A percentile compares a stretch with the other conserved stretches of the same genome.
Evolutionary conservation across 2,888 invertebrate genomes (phyloP).

Genomic region (Junonia oenone): DNA sequence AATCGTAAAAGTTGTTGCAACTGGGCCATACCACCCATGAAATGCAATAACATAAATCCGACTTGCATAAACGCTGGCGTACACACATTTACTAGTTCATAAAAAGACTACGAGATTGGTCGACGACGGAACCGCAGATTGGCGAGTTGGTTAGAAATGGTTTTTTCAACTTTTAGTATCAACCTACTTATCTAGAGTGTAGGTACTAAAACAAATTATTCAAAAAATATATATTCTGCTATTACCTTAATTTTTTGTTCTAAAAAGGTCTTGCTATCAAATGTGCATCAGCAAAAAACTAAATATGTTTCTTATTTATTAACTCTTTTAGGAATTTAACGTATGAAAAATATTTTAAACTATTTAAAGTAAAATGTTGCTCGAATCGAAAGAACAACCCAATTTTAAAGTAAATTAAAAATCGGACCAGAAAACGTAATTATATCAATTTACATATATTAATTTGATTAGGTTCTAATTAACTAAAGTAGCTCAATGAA

Average conservation of each 20-base stretch:
- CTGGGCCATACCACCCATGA: constrained; percentile 16
- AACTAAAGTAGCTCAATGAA: not conserved
- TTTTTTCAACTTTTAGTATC: not conserved
- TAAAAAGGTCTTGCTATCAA: no score
- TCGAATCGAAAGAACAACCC: no score
- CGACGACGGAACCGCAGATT: not conserved
- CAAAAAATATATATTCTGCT: not conserved
- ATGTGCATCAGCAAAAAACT: no score
- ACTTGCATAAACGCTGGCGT: constrained; percentile 17
- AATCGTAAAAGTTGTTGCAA: constrained; percentile 13
- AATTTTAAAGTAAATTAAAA: no score
- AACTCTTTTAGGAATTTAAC: no score
- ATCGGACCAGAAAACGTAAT: no score
- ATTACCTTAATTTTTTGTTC: no score
- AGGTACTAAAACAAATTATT: not conserved
- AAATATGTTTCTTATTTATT: no score
- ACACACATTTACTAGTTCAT: constrained; percentile 13
- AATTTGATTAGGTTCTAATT: no score
- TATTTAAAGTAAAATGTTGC: no score
- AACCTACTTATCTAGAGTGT: not conserved
- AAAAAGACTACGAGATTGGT: constrained; percentile 17
- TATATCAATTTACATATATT: no score
- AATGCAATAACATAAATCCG: constrained; percentile 17
- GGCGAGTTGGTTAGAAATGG: not conserved
- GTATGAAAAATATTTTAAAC: no score